Conservation (phyloP, 1,140 invertebrate genomes). For the Antheraea mylitta region DNA sequence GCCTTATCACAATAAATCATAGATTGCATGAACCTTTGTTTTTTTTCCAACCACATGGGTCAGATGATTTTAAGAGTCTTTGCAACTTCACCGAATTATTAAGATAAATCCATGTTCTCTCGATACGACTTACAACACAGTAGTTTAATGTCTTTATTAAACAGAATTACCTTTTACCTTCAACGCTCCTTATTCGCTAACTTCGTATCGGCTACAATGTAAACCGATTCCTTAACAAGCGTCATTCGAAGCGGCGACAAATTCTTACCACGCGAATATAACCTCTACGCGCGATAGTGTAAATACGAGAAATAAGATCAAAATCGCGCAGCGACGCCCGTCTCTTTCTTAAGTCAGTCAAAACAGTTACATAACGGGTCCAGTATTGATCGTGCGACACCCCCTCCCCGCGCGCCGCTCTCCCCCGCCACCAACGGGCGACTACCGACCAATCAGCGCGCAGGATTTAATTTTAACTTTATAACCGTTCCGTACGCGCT, state of each 20-base stretch:
- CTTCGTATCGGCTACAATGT: background rate
- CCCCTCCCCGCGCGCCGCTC: conserved; percentile 16
- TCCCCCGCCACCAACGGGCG: conserved; percentile 14
- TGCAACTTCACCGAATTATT: too few relatives aligned
- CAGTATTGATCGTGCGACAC: conserved; percentile 54
- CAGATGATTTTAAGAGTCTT: too few relatives aligned
- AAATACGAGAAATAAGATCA: too few relatives aligned
- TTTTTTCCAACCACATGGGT: too few relatives aligned
- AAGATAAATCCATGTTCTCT: too few relatives aligned
- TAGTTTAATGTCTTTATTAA: background rate
- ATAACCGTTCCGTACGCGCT: conserved; percentile 37
- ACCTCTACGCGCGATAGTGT: too few relatives aligned
- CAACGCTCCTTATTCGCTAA: background rate
- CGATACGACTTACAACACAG: background rate
- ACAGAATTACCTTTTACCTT: background rate
- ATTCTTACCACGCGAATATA: too few relatives aligned
- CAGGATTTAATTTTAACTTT: conserved; percentile 66
- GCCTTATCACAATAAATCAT: background rate
- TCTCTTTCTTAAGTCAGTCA: conserved; percentile 18
- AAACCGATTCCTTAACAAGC: too few relatives aligned
- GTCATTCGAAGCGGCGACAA: too few relatives aligned
- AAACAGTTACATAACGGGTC: conserved; percentile 50
- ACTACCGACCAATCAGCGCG: conserved; percentile 44
- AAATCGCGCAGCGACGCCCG: conserved; percentile 10
- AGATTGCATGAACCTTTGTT: too few relatives aligned